Base-by-base conservation (phyloP, 30 jellyfish, hydroid and myxozoan species). In the Clytia hemisphaerica region DNA sequence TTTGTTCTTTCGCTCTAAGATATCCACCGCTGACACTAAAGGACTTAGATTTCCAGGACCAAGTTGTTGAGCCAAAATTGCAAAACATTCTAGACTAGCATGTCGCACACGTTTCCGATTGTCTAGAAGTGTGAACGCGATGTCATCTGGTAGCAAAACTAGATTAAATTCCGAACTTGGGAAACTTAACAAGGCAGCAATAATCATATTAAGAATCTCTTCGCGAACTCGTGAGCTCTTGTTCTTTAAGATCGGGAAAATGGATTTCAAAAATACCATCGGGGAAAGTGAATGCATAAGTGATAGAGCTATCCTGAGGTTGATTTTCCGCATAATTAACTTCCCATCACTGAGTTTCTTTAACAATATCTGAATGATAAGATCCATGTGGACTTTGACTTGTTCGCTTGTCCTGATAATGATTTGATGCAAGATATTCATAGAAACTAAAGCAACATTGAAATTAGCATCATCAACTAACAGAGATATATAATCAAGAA, bases 31-130 rank as follows among this genome's bases (percentile, higher is more conserved):
- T 42, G 94, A 58, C 37, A 88, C 97, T 32, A 88, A 79, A n/a
- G 97, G 97, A 45, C 70, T 83, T 82, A 88, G 69, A 9, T 83
- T 73, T 0, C 97, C 97, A 0, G 93, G 85, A 0, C 97, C 97
- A 46, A 88, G 94, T 22, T 78, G 86, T 44, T 88, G 97, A 12
- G 97, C 94, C 32, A 88, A 50, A n/a, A 88, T 83, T 22, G 94
- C 85, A 63, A 71, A 88, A 65, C 97, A 88, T 55, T 88, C 97
- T 18, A 88, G 69, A 26, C 88, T 85, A 34, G 94, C 94, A 30
- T 88, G 97, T 21, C 97, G 53, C 18, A 88, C 94, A 45, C 68
- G 66, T 28, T 88, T 35, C 37, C 80, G 79, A 0, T 83, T 63
- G 38, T 88, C 97, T 1, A 80, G 22, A 21, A 88, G 76, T 63